These are phyloP conservation scores for Coregonus suidteri DNA, from an alignment of 2,797 vertebrate genomes.

Conservation along the genomic window DNA sequence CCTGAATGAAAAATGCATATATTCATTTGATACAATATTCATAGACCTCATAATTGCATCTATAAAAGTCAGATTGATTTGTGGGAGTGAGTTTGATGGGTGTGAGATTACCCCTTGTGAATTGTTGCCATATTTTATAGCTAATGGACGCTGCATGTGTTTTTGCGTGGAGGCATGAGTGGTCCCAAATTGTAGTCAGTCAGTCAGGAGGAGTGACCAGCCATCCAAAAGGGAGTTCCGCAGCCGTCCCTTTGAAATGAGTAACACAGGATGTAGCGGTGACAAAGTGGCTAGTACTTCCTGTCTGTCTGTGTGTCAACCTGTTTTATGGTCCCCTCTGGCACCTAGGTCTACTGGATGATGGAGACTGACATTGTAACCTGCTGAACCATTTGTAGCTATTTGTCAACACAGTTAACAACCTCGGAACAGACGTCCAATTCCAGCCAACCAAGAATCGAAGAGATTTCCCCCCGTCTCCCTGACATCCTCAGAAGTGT, in stretches of 20 bases:
- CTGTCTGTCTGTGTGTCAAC: slow-evolving; percentile 63
- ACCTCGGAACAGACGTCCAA: neutral
- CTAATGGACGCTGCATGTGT: slow-evolving; percentile 46
- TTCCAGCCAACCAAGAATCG: too few relatives aligned
- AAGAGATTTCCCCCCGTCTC: neutral
- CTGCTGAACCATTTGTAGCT: slow-evolving; percentile 61
- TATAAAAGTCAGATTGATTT: slow-evolving; percentile 63
- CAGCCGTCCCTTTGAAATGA: slow-evolving; percentile 50
- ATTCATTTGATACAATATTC: slow-evolving; percentile 53
- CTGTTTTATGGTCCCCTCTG: slow-evolving; percentile 53
- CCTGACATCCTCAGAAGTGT: slow-evolving; percentile 25
- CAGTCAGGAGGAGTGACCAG: slow-evolving; percentile 25
- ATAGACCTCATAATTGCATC: slow-evolving; percentile 59
- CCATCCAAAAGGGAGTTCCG: slow-evolving; percentile 50
- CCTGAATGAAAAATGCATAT: slow-evolving; percentile 36
- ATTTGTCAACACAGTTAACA: neutral
- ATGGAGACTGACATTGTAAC: slow-evolving; percentile 44
- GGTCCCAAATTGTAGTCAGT: neutral
- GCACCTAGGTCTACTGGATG: slow-evolving; percentile 48
- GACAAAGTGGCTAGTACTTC: slow-evolving; percentile 65
- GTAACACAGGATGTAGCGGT: slow-evolving; percentile 65
- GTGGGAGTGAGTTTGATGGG: slow-evolving; percentile 45
- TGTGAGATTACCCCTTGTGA: slow-evolving; percentile 56
- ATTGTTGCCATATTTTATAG: slow-evolving; percentile 48
- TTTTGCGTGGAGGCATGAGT: neutral